Conservation (phyloP, 2,888 invertebrate genomes). For the Dione juno region DNA sequence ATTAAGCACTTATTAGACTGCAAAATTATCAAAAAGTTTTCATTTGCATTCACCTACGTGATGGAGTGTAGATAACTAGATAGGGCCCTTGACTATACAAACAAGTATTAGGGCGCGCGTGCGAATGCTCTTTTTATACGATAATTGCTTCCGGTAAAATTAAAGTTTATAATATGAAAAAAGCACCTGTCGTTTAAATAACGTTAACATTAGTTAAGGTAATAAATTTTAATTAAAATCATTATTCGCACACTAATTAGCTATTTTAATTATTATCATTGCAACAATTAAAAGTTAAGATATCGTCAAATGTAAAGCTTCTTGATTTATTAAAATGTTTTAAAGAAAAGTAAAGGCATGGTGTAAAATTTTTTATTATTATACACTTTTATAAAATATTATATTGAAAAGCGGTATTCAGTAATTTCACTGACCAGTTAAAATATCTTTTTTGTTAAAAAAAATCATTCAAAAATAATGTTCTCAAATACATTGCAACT, state of each 20-base stretch:
- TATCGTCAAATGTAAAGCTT: too few species aligned
- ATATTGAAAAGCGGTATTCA: too few species aligned
- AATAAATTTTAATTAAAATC: conserved; percentile 12
- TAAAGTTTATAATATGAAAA: background rate
- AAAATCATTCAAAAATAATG: too few species aligned
- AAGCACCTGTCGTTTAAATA: conserved; percentile 13
- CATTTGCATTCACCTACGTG: conserved; percentile 54
- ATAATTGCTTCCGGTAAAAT: conserved; percentile 32
- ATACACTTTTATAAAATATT: too few species aligned
- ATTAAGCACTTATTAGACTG: conserved; percentile 11
- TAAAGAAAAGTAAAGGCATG: too few species aligned
- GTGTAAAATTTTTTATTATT: too few species aligned
- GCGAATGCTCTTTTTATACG: conserved; percentile 38
- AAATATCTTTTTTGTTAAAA: too few species aligned
- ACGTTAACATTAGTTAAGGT: background rate
- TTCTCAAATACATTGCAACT: background rate
- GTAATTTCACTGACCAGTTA: too few species aligned
- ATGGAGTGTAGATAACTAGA: conserved; percentile 64
- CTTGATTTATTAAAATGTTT: too few species aligned
- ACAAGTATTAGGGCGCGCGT: conserved; percentile 47
- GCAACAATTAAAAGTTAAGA: background rate
- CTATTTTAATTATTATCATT: background rate
- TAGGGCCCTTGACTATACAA: conserved; percentile 59
- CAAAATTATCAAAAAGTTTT: conserved; percentile 29
- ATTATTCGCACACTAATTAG: conserved; percentile 1